These are phyloP conservation scores for Clostera curtula DNA, from an alignment of 2,888 invertebrate species.

Conservation along the genomic window DNA sequence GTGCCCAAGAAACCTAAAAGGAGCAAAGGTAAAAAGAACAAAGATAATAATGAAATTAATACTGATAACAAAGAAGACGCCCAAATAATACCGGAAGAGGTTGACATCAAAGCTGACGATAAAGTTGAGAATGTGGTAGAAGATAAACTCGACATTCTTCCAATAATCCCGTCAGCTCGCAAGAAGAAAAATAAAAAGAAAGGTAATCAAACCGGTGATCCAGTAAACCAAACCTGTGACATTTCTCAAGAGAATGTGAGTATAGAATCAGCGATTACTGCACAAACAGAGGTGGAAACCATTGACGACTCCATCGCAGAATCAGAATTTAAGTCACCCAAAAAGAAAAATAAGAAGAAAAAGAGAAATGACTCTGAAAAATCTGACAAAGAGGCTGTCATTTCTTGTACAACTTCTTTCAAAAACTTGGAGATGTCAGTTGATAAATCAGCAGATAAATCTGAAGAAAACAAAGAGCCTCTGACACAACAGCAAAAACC, in stretches of 20 bases:
- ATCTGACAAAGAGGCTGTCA: constrained; percentile 45
- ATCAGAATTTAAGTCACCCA: constrained; percentile 29
- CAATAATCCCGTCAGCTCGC: constrained; percentile 35
- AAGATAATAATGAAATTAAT: constrained; percentile 25
- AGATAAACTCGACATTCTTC: constrained; percentile 6
- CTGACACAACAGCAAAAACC: no score
- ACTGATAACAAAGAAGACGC: constrained; percentile 19
- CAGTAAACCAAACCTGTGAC: no score
- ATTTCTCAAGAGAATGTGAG: no score
- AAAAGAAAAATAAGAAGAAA: constrained; percentile 62
- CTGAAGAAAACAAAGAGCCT: constrained; percentile 7
- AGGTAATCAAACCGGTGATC: constrained; percentile 12
- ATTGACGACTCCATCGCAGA: no score
- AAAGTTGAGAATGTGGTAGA: constrained; percentile 4
- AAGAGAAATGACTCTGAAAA: constrained; percentile 52
- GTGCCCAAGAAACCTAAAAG: constrained; percentile 65
- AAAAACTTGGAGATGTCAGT: no score
- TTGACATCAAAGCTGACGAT: constrained; percentile 8
- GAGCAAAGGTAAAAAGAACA: constrained; percentile 61
- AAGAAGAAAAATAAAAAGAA: constrained; percentile 63
- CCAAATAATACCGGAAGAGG: constrained; percentile 4
- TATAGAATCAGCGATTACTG: no score
- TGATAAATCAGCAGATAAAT: no score
- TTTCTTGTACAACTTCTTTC: constrained; percentile 44
- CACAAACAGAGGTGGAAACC: constrained; percentile 6